phyloP scores from a whole-genome alignment of 2,888 invertebrate genomes.

The Temnothorax unifasciatus region DNA sequence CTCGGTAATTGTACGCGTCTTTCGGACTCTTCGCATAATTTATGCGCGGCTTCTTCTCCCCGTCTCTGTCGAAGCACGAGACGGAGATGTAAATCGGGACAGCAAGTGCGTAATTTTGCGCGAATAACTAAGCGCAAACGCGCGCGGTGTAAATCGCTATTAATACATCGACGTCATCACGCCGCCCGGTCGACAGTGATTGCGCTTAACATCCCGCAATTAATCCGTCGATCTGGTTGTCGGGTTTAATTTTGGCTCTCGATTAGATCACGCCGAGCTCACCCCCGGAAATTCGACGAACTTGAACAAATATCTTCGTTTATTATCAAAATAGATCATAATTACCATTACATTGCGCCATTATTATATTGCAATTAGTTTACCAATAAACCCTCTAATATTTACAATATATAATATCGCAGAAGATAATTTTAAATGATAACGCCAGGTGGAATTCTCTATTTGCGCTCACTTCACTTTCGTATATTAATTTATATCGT shows the following conservation, averaged over 20 bases:
- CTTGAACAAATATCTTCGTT: background rate
- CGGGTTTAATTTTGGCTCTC: slow-evolving; percentile 37
- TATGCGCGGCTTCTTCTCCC: slow-evolving; percentile 47
- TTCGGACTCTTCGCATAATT: slow-evolving; percentile 75
- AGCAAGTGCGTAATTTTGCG: slow-evolving; percentile 32
- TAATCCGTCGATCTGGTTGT: slow-evolving; percentile 39
- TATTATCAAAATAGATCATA: background rate
- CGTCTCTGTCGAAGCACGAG: background rate
- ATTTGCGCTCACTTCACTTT: background rate
- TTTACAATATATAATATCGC: background rate
- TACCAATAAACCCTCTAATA: background rate
- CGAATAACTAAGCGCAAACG: slow-evolving; percentile 28
- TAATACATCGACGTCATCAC: slow-evolving; percentile 33
- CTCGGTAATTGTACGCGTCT: slow-evolving; percentile 78
- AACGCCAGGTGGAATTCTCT: background rate
- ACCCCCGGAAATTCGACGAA: slow-evolving; percentile 13
- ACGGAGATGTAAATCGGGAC: slow-evolving; percentile 38
- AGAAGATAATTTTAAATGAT: background rate
- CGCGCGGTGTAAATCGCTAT: slow-evolving; percentile 45
- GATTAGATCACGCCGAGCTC: slow-evolving; percentile 37
- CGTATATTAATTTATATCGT: slow-evolving; percentile 36
- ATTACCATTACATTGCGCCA: background rate
- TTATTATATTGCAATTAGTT: background rate
- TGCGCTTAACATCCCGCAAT: slow-evolving; percentile 40
- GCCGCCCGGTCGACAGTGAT: slow-evolving; percentile 32